Conservation (phyloP, 2,113 vertebrate species). For the Pampusana beccarii region DNA sequence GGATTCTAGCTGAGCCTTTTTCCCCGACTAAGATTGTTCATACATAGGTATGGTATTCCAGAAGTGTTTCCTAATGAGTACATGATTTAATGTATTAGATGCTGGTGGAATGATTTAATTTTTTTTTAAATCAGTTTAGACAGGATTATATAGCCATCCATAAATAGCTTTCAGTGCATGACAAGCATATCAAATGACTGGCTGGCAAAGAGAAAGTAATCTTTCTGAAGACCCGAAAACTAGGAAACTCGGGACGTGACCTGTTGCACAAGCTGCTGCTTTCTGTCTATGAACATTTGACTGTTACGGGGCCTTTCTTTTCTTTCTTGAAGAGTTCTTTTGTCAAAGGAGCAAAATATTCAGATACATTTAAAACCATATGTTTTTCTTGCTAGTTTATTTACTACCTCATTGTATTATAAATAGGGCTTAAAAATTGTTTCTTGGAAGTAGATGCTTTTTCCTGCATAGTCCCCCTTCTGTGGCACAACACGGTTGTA, state of each 20-base stretch:
- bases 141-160: conserved; percentile 13
- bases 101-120: background rate
- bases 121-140: background rate
- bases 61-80: background rate
- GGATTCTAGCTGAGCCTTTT: background rate
- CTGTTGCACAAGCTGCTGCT: background rate
- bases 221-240: background rate
- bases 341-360: conserved; percentile 33
- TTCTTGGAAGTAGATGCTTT: background rate
- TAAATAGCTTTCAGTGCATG: conserved; percentile 36
- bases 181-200: background rate
- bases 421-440: background rate
- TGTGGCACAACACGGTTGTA: background rate
- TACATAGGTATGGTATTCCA: background rate
- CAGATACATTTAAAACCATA: conserved; percentile 17
- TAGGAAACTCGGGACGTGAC: background rate
- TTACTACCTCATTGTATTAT: conserved; percentile 20
- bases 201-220: conserved; percentile 3
- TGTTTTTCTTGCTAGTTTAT: background rate
- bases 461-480: background rate
- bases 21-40: background rate
- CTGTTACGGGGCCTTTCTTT: background rate
- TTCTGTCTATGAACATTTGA: background rate
- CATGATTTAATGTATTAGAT: background rate
- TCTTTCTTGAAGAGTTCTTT: conserved; percentile 25